Conservation (phyloP, 2,888 invertebrate genomes). For the Ornithoptera alexandrae region DNA sequence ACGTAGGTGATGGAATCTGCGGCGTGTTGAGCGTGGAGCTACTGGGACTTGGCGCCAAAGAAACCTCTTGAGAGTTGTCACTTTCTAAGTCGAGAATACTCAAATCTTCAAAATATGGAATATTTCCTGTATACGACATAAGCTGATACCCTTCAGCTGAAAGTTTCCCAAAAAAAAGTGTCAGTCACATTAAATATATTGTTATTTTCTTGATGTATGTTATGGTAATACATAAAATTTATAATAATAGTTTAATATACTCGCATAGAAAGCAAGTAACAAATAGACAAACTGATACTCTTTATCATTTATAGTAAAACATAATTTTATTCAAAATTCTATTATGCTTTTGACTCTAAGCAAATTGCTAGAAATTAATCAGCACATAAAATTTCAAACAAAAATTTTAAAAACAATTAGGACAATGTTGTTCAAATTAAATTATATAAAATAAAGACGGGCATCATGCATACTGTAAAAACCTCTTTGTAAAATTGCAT, state of each 20-base stretch:
- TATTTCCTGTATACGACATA: conserved; percentile 78
- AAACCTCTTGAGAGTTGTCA: conserved; percentile 56
- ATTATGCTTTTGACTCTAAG: no score
- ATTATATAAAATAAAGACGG: not conserved
- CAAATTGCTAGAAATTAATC: not conserved
- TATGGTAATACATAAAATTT: not conserved
- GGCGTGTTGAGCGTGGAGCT: conserved; percentile 68
- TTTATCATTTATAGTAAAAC: not conserved
- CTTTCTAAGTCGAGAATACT: conserved; percentile 65
- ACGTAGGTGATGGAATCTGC: conserved; percentile 58
- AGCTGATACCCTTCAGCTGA: conserved; percentile 79
- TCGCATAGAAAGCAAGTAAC: conserved; percentile 9
- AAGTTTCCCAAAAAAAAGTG: conserved; percentile 51
- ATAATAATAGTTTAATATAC: not conserved
- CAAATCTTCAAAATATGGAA: conserved; percentile 78
- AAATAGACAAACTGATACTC: not conserved
- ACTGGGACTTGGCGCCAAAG: conserved; percentile 47
- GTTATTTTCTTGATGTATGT: not conserved
- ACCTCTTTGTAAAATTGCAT: not conserved
- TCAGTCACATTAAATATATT: conserved; percentile 19
- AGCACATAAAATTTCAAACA: not conserved
- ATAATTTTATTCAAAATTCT: no score
- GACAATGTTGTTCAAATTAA: not conserved
- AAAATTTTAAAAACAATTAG: not conserved
- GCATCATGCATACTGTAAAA: not conserved